A percentile compares a stretch with the other conserved stretches of the same genome.
phyloP scores from a whole-genome alignment of 2,888 invertebrate genomes.

The Eupithecia exiguata region DNA sequence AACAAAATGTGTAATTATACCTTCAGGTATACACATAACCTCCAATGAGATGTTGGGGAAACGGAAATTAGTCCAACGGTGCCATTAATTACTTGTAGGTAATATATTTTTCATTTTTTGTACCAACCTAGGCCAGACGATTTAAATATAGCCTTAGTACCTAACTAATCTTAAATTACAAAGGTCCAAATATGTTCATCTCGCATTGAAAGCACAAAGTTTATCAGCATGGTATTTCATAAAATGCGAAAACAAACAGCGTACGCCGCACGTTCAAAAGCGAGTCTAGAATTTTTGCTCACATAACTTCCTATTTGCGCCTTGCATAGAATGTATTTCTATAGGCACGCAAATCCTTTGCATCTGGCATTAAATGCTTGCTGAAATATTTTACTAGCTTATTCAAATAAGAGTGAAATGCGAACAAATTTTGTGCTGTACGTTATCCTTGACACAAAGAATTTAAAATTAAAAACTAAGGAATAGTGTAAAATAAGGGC shows the following conservation, averaged over 20 bases:
- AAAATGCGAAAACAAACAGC: constrained; percentile 30
- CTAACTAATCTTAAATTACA: not conserved
- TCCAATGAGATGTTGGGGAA: not conserved
- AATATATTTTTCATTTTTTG: no score
- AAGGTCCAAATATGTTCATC: not conserved
- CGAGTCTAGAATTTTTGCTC: constrained; percentile 62
- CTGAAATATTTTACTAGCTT: constrained; percentile 41
- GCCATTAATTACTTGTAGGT: not conserved
- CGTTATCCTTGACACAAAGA: not conserved
- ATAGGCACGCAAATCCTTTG: constrained; percentile 57
- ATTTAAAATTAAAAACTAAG: not conserved
- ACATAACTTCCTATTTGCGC: constrained; percentile 64
- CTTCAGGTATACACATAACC: not conserved
- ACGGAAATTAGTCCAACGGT: not conserved
- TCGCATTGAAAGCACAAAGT: constrained; percentile 3
- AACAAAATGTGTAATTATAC: not conserved
- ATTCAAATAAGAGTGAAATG: constrained; percentile 30
- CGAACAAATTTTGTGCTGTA: constrained; percentile 12
- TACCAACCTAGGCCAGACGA: not conserved
- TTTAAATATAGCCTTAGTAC: not conserved
- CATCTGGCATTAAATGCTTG: constrained; percentile 56
- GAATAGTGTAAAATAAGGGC: no score
- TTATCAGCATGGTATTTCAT: constrained; percentile 15
- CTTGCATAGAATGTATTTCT: constrained; percentile 54
- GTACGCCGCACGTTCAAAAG: constrained; percentile 40